These are phyloP conservation scores for Gila orcuttii DNA, from an alignment of 2,113 vertebrate species.

Conservation along the genomic window DNA sequence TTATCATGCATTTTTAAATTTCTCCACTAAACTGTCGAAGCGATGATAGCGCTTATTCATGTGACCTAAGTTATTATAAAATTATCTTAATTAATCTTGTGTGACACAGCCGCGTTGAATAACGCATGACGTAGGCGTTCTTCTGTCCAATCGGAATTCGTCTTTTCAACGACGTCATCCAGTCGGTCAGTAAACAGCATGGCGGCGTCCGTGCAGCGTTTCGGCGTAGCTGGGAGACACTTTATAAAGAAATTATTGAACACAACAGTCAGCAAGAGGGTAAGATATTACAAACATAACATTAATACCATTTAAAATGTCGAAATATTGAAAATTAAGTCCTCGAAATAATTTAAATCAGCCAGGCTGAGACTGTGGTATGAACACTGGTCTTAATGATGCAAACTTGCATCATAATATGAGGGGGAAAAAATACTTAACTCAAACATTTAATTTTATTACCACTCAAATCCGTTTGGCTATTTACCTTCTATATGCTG, in stretches of 20 bases:
- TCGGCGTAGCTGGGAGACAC: constrained; percentile 62
- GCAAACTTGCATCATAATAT: neutral
- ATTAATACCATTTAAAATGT: neutral
- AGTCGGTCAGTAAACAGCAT: constrained; percentile 65
- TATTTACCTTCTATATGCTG: neutral
- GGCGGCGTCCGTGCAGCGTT: constrained; percentile 68
- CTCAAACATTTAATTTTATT: neutral
- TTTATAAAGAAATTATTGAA: constrained; percentile 65
- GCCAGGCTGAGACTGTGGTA: neutral
- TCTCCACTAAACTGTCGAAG: neutral
- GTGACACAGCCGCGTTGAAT: neutral
- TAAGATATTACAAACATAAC: constrained; percentile 47
- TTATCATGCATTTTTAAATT: neutral
- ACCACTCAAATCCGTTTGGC: neutral
- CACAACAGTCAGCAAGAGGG: constrained; percentile 52
- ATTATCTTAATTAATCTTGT: no score
- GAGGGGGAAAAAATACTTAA: neutral
- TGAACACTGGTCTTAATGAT: neutral
- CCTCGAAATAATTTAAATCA: neutral
- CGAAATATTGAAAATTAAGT: neutral
- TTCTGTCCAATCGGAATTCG: constrained; percentile 13
- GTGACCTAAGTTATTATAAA: neutral
- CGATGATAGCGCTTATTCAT: neutral
- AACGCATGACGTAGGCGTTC: neutral
- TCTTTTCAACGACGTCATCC: neutral